Evolutionary conservation across 2,888 invertebrate species (phyloP).

Genomic region (Tromatobia lineatoria): DNA sequence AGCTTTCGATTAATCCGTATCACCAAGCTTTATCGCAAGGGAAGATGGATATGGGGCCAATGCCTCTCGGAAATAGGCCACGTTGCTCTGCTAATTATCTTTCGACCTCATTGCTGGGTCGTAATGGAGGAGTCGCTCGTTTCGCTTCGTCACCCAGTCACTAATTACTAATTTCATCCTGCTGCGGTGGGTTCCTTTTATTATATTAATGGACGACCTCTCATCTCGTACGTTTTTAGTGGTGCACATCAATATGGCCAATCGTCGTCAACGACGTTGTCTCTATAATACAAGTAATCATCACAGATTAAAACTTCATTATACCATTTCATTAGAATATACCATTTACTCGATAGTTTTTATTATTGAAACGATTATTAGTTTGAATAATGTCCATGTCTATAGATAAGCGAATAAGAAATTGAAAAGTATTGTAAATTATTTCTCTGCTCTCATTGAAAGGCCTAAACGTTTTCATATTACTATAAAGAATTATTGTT

Average conservation of each 20-base stretch:
- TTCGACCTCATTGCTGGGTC: constrained; percentile 20
- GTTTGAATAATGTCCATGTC: no score
- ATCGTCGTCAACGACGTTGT: neutral
- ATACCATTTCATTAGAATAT: no score
- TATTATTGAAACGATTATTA: no score
- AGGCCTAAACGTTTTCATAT: no score
- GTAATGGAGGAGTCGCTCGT: neutral
- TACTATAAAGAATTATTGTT: no score
- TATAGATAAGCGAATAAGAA: no score
- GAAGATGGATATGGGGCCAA: constrained; percentile 30
- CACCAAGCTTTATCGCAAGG: constrained; percentile 30
- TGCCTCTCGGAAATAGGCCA: constrained; percentile 18
- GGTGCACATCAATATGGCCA: neutral
- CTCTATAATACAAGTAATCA: neutral
- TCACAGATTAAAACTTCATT: neutral
- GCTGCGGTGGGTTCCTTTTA: neutral
- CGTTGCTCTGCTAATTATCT: constrained; percentile 44
- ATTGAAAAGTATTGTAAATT: no score
- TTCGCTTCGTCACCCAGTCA: constrained; percentile 9
- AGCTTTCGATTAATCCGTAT: constrained; percentile 51
- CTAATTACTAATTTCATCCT: constrained; percentile 18
- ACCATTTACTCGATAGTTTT: no score
- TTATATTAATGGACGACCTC: constrained; percentile 10
- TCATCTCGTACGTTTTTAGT: constrained; percentile 5
- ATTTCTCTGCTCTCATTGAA: no score